Evolutionary conservation across 2,888 invertebrate species (phyloP), one percentile per base, ranked within the genome.

Genomic region (Beris chalybata): DNA sequence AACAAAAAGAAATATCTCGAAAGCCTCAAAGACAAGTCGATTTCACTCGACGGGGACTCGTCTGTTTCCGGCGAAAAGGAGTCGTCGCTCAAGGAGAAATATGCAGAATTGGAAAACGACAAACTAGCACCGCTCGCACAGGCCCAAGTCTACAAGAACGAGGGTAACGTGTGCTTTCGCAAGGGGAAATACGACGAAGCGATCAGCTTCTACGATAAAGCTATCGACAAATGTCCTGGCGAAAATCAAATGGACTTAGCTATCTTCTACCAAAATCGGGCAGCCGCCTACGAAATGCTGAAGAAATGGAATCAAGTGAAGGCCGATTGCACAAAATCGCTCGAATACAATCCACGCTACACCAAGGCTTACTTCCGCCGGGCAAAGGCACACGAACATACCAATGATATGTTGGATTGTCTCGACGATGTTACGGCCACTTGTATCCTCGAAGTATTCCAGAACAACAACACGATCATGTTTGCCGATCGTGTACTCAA

Each of bases 211-310:
- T 99, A 99, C 78, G 91, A 92, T 73, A 91, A 92, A 82, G 98
- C 98, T 1, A 97, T 99, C 64, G 93, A 95, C 73, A 85, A 90
- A 43, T 96, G 96, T 74, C 91, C 93, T 0, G 82, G 84, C 70
- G 86, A 91, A 65, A 86, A 89, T 73, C 83, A 83, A 31, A 85
- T 85, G 1, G 93, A 93, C 72, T 82, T 95, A 65, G 90, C 97
- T 0, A 95, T 93, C 13, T 95, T 93, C 81, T 95, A 95, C 79
- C 97, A 97, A 79, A 97, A 97, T 78, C 88, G 96, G 74, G 97
- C 97, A 11, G 97, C 97, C 13, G 93, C 95, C 52, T 93, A 94
- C 79, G 97, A 97, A 79, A 92, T 95, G 79, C 82, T 95, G 76
- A 89, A 90, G 80, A 91, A 92, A 81, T 92, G 90, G 85, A 86